phyloP scores from a whole-genome alignment of 2,888 invertebrate genomes.

The Strigamia crassipes region DNA sequence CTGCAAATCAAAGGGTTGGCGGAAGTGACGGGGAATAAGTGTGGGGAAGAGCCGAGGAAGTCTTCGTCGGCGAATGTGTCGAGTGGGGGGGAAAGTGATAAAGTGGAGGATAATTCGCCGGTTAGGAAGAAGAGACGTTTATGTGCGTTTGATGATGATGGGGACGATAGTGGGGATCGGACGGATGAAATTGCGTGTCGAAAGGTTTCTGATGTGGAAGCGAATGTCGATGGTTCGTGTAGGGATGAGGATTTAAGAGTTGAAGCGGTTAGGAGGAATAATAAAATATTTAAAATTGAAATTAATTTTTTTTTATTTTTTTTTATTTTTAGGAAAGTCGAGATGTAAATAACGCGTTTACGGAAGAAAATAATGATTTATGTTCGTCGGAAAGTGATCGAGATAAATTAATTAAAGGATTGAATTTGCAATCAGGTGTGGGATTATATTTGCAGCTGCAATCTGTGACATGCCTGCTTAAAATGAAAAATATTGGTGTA shows the following conservation, averaged over 20 bases:
- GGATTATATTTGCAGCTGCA: not conserved
- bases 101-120: not conserved
- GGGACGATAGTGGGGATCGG: not conserved
- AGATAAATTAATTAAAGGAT: not conserved
- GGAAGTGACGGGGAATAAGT: conserved; percentile 57
- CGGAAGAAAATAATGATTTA: not conserved
- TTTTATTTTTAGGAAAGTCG: not conserved
- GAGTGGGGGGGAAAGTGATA: not conserved
- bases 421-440: not conserved
- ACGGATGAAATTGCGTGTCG: not conserved
- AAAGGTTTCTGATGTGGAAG: not conserved
- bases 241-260: not conserved
- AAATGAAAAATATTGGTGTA: too few species aligned
- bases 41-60: not conserved
- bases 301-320: not conserved
- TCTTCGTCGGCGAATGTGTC: too few species aligned
- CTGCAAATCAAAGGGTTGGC: conserved; percentile 69
- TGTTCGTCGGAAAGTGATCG: not conserved
- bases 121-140: not conserved
- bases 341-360: not conserved
- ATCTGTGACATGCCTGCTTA: too few species aligned
- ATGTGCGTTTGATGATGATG: not conserved
- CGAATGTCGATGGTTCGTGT: not conserved
- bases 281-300: not conserved
- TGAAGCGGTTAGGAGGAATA: not conserved